Percentiles rank a stretch among this genome's conserved stretches.
Evolutionary conservation across 2,797 vertebrate genomes (phyloP).

Genomic region (Serranus cabrilla): DNA sequence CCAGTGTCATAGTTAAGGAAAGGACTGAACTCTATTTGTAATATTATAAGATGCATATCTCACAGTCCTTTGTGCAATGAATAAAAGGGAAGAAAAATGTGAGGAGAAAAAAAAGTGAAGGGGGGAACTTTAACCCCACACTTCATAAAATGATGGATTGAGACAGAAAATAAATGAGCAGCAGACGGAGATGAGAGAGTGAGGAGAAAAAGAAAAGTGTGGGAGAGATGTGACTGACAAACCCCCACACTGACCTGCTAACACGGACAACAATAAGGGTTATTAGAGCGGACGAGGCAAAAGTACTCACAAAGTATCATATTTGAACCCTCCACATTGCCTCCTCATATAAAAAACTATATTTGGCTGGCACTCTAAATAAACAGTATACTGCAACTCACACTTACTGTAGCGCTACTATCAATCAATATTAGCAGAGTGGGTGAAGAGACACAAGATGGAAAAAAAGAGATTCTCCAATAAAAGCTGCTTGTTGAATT

Average conservation of each 20-base stretch:
- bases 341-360: constrained; percentile 33
- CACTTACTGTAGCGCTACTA: constrained; percentile 11
- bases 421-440: constrained; percentile 2
- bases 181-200: constrained; percentile 12
- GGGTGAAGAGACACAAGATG: constrained; percentile 13
- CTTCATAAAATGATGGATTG: constrained; percentile 30
- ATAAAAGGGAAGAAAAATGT: background rate
- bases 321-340: constrained; percentile 28
- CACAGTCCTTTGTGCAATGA: background rate
- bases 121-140: constrained; percentile 19
- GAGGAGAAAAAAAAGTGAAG: constrained; percentile 21
- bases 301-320: constrained; percentile 12
- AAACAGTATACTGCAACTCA: constrained; percentile 25
- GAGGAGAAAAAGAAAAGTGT: constrained; percentile 5
- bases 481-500: constrained; percentile 5
- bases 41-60: constrained; percentile 8
- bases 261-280: constrained; percentile 31
- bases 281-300: constrained; percentile 31
- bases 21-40: constrained; percentile 1
- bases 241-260: constrained; percentile 15
- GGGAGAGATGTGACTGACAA: constrained; percentile 32
- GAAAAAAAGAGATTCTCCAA: background rate
- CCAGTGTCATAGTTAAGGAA: background rate
- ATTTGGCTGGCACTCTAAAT: constrained; percentile 27
- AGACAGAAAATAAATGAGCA: constrained; percentile 51